phyloP scores from a whole-genome alignment of 1,140 invertebrate species.

The Leptinotarsa texana region DNA sequence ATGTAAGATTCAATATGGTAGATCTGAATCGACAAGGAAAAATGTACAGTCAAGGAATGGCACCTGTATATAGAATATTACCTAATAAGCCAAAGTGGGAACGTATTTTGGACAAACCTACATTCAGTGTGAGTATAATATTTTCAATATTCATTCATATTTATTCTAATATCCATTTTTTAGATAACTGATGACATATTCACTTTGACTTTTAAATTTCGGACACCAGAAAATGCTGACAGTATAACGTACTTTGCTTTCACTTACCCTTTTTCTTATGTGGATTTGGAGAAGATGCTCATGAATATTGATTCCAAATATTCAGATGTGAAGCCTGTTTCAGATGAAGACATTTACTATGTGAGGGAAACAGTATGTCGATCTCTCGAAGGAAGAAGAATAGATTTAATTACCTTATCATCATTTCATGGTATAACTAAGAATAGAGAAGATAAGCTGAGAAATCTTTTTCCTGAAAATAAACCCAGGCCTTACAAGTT shows the following conservation, averaged over 20 bases:
- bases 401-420: slow-evolving; percentile 88
- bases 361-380: slow-evolving; percentile 80
- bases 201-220: slow-evolving; percentile 78
- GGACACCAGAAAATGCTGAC: slow-evolving; percentile 72
- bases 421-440: slow-evolving; percentile 78
- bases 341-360: slow-evolving; percentile 79
- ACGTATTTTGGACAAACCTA: slow-evolving; percentile 73
- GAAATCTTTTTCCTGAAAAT: slow-evolving; percentile 77
- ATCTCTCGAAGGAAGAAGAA: slow-evolving; percentile 78
- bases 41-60: slow-evolving; percentile 90
- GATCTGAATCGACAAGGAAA: slow-evolving; percentile 89
- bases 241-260: slow-evolving; percentile 87
- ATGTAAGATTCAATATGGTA: slow-evolving; percentile 81
- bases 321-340: slow-evolving; percentile 49
- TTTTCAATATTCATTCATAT: slow-evolving; percentile 1
- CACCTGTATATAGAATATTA: slow-evolving; percentile 74
- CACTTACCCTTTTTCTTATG: slow-evolving; percentile 88
- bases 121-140: slow-evolving; percentile 59
- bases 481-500: slow-evolving; percentile 73
- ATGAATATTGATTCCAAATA: slow-evolving; percentile 67
- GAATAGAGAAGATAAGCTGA: slow-evolving; percentile 72
- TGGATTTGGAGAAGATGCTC: slow-evolving; percentile 75
- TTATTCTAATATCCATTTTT: slow-evolving; percentile 34
- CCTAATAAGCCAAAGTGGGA: slow-evolving; percentile 79
- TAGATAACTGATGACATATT: slow-evolving; percentile 74